Conservation (phyloP, 2,888 invertebrate genomes). For the Drosophila ochracea region DNA sequence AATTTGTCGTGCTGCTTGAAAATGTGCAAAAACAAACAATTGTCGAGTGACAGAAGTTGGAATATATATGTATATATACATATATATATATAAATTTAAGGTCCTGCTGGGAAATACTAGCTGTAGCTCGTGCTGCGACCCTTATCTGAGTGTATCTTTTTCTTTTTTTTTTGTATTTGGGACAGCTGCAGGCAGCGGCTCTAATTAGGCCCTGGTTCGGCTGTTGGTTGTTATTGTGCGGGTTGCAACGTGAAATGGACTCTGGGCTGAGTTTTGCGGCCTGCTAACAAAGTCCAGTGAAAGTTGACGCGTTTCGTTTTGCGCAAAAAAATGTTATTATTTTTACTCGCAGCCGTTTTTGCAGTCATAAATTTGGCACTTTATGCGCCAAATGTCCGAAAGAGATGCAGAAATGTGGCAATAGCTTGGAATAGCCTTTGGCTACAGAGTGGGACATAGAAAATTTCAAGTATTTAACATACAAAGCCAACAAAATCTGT, state of each 20-base stretch:
- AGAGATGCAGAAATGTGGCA: slow-evolving; percentile 14
- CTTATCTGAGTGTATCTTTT: slow-evolving; percentile 9
- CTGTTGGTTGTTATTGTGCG: slow-evolving; percentile 9
- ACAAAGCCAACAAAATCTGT: neutral
- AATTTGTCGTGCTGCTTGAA: slow-evolving; percentile 64
- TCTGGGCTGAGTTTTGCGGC: slow-evolving; percentile 31
- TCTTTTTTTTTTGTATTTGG: neutral
- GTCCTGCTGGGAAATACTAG: slow-evolving; percentile 31
- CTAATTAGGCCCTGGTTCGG: slow-evolving; percentile 55
- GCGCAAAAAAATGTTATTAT: slow-evolving; percentile 45
- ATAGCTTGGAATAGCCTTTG: slow-evolving; percentile 8
- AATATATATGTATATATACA: neutral
- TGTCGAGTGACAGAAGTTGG: slow-evolving; percentile 11
- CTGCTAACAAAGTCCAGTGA: slow-evolving; percentile 55
- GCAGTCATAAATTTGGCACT: slow-evolving; percentile 57
- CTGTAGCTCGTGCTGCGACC: slow-evolving; percentile 61
- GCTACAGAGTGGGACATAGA: neutral
- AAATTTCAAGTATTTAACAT: too few relatives aligned
- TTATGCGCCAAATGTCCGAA: slow-evolving; percentile 48
- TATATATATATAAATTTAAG: slow-evolving; percentile 9
- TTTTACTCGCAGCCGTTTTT: slow-evolving; percentile 31
- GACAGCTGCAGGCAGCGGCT: slow-evolving; percentile 50
- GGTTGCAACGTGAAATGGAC: slow-evolving; percentile 13
- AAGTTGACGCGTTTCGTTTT: slow-evolving; percentile 63
- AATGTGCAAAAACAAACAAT: slow-evolving; percentile 53